Conservation (phyloP, 1,140 invertebrate genomes). For the Bombus breviceps region DNA sequence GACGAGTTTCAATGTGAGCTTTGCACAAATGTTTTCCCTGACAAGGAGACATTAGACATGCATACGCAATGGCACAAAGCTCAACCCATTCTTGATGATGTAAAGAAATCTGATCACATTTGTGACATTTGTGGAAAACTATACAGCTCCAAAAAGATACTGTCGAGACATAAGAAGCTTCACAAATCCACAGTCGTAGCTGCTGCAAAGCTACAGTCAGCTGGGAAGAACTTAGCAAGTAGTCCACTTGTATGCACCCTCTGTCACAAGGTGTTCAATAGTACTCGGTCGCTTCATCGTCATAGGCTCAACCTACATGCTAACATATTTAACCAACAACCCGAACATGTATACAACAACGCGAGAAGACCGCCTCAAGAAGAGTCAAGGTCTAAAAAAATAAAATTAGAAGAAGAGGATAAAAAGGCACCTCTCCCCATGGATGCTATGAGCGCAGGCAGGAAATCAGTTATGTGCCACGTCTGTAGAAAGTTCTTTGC, state of each 20-base stretch:
- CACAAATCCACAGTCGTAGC: constrained; percentile 69
- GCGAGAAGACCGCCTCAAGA: constrained; percentile 3
- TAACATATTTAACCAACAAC: neutral
- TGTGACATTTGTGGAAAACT: constrained; percentile 85
- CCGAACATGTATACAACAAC: neutral
- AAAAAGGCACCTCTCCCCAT: neutral
- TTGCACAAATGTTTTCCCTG: constrained; percentile 84
- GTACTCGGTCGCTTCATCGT: constrained; percentile 71
- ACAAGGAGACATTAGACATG: constrained; percentile 82
- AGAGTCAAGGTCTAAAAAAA: constrained; percentile 24
- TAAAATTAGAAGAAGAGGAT: constrained; percentile 36
- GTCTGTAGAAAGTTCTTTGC: constrained; percentile 76
- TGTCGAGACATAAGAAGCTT: constrained; percentile 83
- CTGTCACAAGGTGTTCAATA: constrained; percentile 84
- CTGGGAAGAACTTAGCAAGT: constrained; percentile 78
- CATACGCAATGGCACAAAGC: constrained; percentile 83
- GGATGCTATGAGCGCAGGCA: constrained; percentile 45
- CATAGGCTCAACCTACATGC: constrained; percentile 50
- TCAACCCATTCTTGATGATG: constrained; percentile 74
- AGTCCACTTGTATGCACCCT: constrained; percentile 81
- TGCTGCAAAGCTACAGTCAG: constrained; percentile 63
- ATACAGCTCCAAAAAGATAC: constrained; percentile 80
- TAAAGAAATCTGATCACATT: constrained; percentile 77
- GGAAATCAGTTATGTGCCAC: constrained; percentile 75
- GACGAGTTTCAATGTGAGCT: constrained; percentile 84